These are phyloP conservation scores for Sitta europaea DNA, from an alignment of 2,113 vertebrate genomes.

Conservation along the genomic window DNA sequence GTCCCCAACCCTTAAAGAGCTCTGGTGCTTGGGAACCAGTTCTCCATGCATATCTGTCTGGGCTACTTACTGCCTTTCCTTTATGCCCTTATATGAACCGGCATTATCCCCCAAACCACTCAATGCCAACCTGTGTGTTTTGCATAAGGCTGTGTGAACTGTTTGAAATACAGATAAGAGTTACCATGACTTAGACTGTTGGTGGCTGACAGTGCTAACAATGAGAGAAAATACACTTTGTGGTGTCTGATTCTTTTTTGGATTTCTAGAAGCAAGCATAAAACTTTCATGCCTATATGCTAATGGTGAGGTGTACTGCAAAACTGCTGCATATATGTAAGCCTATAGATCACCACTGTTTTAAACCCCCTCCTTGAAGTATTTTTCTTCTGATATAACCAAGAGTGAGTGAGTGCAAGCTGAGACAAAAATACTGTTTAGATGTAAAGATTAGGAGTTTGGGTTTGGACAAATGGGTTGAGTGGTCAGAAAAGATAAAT, in stretches of 20 bases:
- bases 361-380: neutral
- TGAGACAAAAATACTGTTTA: conserved; percentile 34
- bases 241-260: neutral
- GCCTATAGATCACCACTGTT: neutral
- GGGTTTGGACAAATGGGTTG: neutral
- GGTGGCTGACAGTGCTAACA: neutral
- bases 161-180: neutral
- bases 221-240: neutral
- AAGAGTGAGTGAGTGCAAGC: neutral
- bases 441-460: conserved; percentile 15
- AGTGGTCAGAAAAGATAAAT: conserved; percentile 3
- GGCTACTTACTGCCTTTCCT: neutral
- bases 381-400: neutral
- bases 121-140: neutral
- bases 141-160: neutral
- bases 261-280: neutral
- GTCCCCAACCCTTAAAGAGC: neutral
- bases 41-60: accelerated
- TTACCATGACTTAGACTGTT: neutral
- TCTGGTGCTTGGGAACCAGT: neutral
- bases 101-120: neutral
- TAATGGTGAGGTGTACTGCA: neutral
- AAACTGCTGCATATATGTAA: neutral
- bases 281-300: neutral
- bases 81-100: neutral